Base-by-base conservation (phyloP, 2,113 vertebrate genomes). In the Formicarius rufipectus region DNA sequence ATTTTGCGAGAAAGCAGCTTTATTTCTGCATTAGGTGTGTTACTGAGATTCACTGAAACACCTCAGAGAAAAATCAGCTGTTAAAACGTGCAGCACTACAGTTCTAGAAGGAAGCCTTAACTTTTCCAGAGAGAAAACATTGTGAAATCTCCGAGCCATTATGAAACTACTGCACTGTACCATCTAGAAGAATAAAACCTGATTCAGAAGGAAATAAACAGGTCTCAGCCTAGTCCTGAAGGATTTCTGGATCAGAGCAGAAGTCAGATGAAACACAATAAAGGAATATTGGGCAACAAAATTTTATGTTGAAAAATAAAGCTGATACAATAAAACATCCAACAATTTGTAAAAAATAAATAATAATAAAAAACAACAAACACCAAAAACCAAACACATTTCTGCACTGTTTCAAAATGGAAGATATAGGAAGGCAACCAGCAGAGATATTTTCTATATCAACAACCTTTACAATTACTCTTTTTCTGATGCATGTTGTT, bases 161-260 rank as follows among this genome's bases (percentile, higher is more conserved):
- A 64, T 0, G 3, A 78, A 67, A 23, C 66, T 56, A 50, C n/a
- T 79, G 67, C n/a, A 72, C 33, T 58, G 2, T 30, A 82, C 52
- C 35, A 85, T 52, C 69, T 72, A 59, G 37, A 76, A 85, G 31
- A 89, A 67, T 35, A 90, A 64, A 91, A 84, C 2, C 11, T 47
- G 66, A 94, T 78, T 76, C 64, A 87, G 79, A 94, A 74, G 19
- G 40, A 78, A 89, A 93, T 64, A 69, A 94, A 88, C 11, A 84
- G 31, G 83, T 52, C 58, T 79, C 73, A 53, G 60, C 9, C 30
- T 62, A 76, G 27, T 59, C 28, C 55, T 68, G 37, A 35, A 90
- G 23, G 45, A 69, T 4, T 95, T 82, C 22, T 14, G 30, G 52
- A 88, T 66, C 71, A 73, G 53, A 92, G 52, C 56, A 93, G 31